Evolutionary conservation across 2,797 vertebrate genomes (phyloP).

Genomic region (Bradypodion ventrale): DNA sequence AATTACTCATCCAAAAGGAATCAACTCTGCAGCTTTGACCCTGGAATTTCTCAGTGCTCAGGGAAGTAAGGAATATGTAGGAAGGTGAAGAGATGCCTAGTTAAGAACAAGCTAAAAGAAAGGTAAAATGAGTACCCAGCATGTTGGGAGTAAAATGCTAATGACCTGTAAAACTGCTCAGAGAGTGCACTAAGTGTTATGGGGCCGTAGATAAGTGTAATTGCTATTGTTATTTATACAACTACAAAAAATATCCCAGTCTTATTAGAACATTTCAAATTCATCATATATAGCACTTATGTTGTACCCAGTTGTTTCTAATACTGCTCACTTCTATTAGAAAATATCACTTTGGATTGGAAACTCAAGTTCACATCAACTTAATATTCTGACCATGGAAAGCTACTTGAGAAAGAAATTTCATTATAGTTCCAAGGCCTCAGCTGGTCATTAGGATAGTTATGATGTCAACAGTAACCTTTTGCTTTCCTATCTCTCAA

Average conservation of each 20-base stretch:
- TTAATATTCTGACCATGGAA: too few species aligned
- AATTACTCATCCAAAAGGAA: not conserved
- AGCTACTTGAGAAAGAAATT: too few species aligned
- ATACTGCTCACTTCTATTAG: not conserved
- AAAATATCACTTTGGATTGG: not conserved
- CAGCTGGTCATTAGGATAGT: not conserved
- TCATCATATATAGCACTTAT: not conserved
- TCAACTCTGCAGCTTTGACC: not conserved
- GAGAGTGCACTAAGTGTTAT: too few species aligned
- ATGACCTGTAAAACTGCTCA: too few species aligned
- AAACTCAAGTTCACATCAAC: not conserved
- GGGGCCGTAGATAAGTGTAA: too few species aligned
- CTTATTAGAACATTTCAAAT: too few species aligned
- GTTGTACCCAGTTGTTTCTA: not conserved
- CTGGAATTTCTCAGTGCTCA: not conserved
- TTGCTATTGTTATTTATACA: too few species aligned
- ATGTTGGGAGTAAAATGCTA: too few species aligned
- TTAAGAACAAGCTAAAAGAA: not conserved
- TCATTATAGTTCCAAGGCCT: too few species aligned
- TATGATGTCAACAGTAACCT: not conserved
- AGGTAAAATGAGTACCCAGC: too few species aligned
- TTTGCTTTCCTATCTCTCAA: not conserved
- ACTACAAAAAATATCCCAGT: too few species aligned
- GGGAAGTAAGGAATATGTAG: too few species aligned
- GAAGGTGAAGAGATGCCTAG: not conserved